These are phyloP conservation scores for Caenorhabditis sp. DNA, from an alignment of 2,888 invertebrate genomes.

Conservation along the genomic window DNA sequence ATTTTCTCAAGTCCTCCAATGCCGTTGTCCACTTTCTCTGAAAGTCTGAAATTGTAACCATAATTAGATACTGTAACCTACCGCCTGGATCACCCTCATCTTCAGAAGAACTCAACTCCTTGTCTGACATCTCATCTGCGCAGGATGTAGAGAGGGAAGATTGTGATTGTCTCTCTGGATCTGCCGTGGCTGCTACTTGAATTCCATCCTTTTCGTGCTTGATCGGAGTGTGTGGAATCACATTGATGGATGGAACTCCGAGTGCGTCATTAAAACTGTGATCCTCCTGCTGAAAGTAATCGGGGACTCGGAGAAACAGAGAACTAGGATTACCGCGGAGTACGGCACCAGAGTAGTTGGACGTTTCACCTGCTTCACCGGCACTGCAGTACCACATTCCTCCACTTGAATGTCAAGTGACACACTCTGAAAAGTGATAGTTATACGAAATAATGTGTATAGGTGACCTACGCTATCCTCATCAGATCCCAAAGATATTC, in stretches of 20 bases:
- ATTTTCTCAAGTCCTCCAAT: slow-evolving; percentile 52
- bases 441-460: background rate
- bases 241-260: slow-evolving; percentile 81
- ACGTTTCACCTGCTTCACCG: slow-evolving; percentile 59
- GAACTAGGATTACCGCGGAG: slow-evolving; percentile 15
- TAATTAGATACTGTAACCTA: background rate
- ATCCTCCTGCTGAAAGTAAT: slow-evolving; percentile 48
- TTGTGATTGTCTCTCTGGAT: slow-evolving; percentile 37
- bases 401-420: slow-evolving; percentile 63
- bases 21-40: slow-evolving; percentile 35
- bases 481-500: slow-evolving; percentile 48
- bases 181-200: background rate
- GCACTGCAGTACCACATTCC: slow-evolving; percentile 46
- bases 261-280: slow-evolving; percentile 69
- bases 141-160: slow-evolving; percentile 81
- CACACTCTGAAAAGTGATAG: slow-evolving; percentile 46
- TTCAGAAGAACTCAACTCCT: slow-evolving; percentile 66
- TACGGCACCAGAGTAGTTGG: slow-evolving; percentile 59
- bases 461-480: slow-evolving; percentile 53
- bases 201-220: slow-evolving; percentile 66
- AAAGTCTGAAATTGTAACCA: background rate
- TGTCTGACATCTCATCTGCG: slow-evolving; percentile 81
- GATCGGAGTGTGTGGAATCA: slow-evolving; percentile 83
- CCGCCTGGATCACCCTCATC: slow-evolving; percentile 66
- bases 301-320: too few species aligned